Evolutionary conservation across 2,113 vertebrate genomes (phyloP).

Genomic region (Cervus canadensis): DNA sequence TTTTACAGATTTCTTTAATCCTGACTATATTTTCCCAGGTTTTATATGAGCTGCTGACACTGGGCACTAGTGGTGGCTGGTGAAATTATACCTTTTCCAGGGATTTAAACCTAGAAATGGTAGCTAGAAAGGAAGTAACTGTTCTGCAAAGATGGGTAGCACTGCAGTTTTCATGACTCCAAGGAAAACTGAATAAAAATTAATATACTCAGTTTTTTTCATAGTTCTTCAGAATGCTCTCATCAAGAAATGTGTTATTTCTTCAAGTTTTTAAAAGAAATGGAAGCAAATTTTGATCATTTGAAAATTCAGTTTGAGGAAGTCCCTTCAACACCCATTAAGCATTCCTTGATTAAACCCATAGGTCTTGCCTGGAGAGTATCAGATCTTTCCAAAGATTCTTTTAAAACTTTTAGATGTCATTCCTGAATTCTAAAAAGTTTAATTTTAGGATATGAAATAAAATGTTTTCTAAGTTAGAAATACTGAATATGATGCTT

Average conservation of each 20-base stretch:
- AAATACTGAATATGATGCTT: neutral
- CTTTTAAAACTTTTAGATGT: neutral
- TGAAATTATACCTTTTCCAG: constrained; percentile 40
- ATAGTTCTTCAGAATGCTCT: neutral
- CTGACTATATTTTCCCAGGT: constrained; percentile 62
- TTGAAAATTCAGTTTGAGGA: neutral
- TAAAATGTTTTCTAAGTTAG: neutral
- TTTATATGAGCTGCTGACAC: constrained; percentile 75
- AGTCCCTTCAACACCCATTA: neutral
- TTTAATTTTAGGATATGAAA: neutral
- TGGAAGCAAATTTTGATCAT: neutral
- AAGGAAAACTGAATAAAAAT: constrained; percentile 23
- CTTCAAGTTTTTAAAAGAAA: neutral
- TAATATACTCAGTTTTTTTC: neutral
- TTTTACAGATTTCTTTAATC: constrained; percentile 74
- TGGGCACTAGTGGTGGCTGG: constrained; percentile 25
- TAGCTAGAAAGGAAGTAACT: neutral
- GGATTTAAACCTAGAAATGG: constrained; percentile 37
- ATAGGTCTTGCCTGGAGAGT: neutral
- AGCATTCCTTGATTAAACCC: neutral
- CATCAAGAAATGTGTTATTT: neutral
- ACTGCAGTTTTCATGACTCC: neutral
- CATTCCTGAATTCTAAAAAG: neutral
- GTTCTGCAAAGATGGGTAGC: neutral
- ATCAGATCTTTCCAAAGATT: neutral